These are phyloP conservation scores for Azemiops feae DNA, from an alignment of 2,113 vertebrate species.

Conservation along the genomic window DNA sequence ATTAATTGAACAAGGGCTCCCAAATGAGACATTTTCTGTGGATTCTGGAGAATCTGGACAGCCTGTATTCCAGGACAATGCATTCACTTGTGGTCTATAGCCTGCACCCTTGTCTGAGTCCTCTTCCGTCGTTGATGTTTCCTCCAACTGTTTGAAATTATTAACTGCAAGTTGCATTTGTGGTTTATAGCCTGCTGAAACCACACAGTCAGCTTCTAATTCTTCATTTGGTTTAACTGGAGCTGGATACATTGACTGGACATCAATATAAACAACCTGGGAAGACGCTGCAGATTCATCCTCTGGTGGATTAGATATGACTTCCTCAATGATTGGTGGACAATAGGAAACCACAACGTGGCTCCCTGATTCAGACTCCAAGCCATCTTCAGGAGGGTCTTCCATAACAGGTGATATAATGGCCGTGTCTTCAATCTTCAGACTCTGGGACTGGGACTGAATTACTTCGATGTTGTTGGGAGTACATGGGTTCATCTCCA, in stretches of 20 bases:
- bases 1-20: constrained; percentile 90
- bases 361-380: constrained; percentile 75
- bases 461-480: constrained; percentile 88
- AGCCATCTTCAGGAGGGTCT: constrained; percentile 68
- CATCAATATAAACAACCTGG: constrained; percentile 91
- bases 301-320: constrained; percentile 65
- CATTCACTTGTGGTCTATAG: constrained; percentile 86
- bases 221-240: constrained; percentile 69
- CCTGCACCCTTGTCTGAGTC: constrained; percentile 67
- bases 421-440: constrained; percentile 82
- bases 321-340: constrained; percentile 85
- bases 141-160: constrained; percentile 50
- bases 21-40: constrained; percentile 77
- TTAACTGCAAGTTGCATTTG: constrained; percentile 71
- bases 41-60: constrained; percentile 78
- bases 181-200: constrained; percentile 75
- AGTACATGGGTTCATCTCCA: constrained; percentile 86
- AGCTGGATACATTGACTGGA: constrained; percentile 85
- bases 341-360: constrained; percentile 81
- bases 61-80: constrained; percentile 75
- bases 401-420: constrained; percentile 74
- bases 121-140: constrained; percentile 43
- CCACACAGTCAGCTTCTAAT: constrained; percentile 46
- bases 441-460: constrained; percentile 73
- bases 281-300: constrained; percentile 77